A percentile compares a stretch with the other conserved stretches of the same genome.
phyloP scores from a whole-genome alignment of 2,888 invertebrate species.

The Hypsopygia costalis region DNA sequence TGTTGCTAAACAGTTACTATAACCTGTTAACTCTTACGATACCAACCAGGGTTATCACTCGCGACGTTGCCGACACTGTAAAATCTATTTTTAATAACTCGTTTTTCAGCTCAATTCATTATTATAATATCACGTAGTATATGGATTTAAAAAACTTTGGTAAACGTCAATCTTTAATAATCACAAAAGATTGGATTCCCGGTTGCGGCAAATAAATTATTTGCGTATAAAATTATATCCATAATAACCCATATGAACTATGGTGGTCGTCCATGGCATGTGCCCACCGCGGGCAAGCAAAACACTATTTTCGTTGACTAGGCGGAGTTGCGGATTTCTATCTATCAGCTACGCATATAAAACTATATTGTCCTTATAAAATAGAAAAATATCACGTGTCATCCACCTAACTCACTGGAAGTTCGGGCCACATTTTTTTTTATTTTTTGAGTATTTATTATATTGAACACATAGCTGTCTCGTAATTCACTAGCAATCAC shows the following conservation, averaged over 20 bases:
- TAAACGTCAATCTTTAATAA: constrained; percentile 4
- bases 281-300: constrained; percentile 13
- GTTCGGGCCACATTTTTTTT: constrained; percentile 31
- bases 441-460: constrained; percentile 60
- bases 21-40: too few relatives aligned
- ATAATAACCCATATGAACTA: too few relatives aligned
- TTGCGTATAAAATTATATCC: too few relatives aligned
- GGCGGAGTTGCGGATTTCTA: constrained; percentile 58
- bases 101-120: too few relatives aligned
- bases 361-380: constrained; percentile 30
- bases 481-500: neutral
- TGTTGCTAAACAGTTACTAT: too few relatives aligned
- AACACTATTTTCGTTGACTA: constrained; percentile 66
- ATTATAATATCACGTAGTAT: constrained; percentile 1
- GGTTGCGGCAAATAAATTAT: too few relatives aligned
- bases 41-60: too few relatives aligned
- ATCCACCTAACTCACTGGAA: constrained; percentile 65
- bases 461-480: constrained; percentile 63
- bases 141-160: neutral
- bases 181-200: constrained; percentile 2
- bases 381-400: constrained; percentile 66
- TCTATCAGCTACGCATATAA: constrained; percentile 30
- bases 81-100: neutral
- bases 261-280: constrained; percentile 2
- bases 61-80: too few relatives aligned